Evolutionary conservation across 2,888 invertebrate genomes (phyloP), one percentile per base, ranked within the genome.

Genomic region (Phaedon cochleariae): DNA sequence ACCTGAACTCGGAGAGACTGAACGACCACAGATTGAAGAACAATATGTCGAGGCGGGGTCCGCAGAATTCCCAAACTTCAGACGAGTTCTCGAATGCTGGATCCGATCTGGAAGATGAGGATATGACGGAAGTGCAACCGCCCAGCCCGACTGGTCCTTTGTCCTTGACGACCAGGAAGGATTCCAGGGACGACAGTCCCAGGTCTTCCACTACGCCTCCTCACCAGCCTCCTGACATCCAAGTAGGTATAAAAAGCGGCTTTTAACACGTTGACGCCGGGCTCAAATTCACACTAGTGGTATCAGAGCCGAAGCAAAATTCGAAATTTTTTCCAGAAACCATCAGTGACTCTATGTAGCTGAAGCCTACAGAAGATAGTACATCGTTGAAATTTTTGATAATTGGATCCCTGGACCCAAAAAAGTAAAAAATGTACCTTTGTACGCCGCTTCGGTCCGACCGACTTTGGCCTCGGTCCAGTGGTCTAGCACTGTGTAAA

Each of bases 51-150:
- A 88, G 86, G 59, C 85, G 85, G 80, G 85, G 79, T 78, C 89
- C 83, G 80, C 90, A 86, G 67, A 74, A 77, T 58, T 90, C 85
- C 73, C 89, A 86, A 71, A 88, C 87, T 85, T 91, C 89, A 71
- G 91, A 84, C 84, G 91, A 89, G 81, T 90, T 84, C 78, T 91
- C 89, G 2, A 89, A 89, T 73, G 86, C 85, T 51, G 89, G 88
- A 5, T 89, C 89, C 18, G 93, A 93, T 78, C 81, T 89, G 69
- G 90, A 90, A 69, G 91, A 92, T 66, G 92, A 92, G 70, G 89
- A 88, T 62, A 86, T 85, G 60, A 76, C 69, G 37, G 83, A 84
- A 55, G 86, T 74, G 22, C 88, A 88, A 59, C 86, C 90, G 62
- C 86, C 90, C 6, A 90, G 89, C 75, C 91, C 92, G 10, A 89